Conservation (phyloP, 2,888 invertebrate species). For the Bellardia pandia region DNA sequence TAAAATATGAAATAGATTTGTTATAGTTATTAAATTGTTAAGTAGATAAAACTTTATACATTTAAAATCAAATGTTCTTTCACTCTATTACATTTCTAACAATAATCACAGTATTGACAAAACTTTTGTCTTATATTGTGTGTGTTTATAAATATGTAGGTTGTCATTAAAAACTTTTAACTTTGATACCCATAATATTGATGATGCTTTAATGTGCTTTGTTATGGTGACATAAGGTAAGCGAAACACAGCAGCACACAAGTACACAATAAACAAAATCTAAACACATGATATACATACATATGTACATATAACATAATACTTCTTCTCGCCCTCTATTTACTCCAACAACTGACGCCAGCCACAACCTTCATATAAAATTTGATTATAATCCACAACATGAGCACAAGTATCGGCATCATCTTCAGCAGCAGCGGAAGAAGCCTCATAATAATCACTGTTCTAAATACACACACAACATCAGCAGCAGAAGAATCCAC, state of each 20-base stretch:
- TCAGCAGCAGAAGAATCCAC: slow-evolving; percentile 2
- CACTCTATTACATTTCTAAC: background rate
- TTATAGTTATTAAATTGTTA: slow-evolving; percentile 42
- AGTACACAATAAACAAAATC: slow-evolving; percentile 38
- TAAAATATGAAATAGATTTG: background rate
- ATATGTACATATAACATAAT: no score
- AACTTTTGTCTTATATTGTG: slow-evolving; percentile 10
- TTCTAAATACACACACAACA: slow-evolving; percentile 2
- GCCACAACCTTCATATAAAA: slow-evolving; percentile 46
- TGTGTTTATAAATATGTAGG: slow-evolving; percentile 67
- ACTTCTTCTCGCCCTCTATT: slow-evolving; percentile 14
- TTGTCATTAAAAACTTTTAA: slow-evolving; percentile 74
- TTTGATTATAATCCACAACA: slow-evolving; percentile 52
- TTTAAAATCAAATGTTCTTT: background rate
- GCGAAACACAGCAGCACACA: slow-evolving; percentile 76
- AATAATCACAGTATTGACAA: slow-evolving; percentile 31
- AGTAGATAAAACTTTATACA: slow-evolving; percentile 32
- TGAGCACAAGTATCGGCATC: background rate
- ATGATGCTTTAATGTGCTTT: slow-evolving; percentile 70
- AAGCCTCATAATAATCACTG: slow-evolving; percentile 48
- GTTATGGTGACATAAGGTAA: slow-evolving; percentile 80
- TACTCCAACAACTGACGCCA: slow-evolving; percentile 73
- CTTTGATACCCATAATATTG: slow-evolving; percentile 72
- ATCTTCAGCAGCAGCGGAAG: slow-evolving; percentile 9
- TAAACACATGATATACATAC: slow-evolving; percentile 42